Percentiles rank a stretch among this genome's conserved stretches.
These are phyloP conservation scores for Mactromeris polynyma DNA, from an alignment of 2,888 invertebrate genomes.

Conservation along the genomic window DNA sequence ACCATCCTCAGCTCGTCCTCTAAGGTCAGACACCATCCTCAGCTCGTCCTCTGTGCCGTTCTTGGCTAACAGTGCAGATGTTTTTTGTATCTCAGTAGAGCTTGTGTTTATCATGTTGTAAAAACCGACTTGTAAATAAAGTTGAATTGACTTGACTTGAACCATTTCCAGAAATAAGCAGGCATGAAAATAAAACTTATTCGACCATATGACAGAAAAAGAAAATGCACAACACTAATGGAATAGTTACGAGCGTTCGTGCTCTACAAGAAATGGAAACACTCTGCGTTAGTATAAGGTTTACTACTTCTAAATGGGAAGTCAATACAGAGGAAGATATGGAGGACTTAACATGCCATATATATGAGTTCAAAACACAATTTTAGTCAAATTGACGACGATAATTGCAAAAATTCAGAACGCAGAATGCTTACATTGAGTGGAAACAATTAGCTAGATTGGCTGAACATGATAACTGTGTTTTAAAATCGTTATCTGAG, in stretches of 20 bases:
- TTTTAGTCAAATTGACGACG: neutral
- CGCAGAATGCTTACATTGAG: neutral
- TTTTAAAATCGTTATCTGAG: too few species aligned
- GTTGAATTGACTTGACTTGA: too few species aligned
- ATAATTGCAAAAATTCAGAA: neutral
- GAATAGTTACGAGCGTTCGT: neutral
- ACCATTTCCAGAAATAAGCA: neutral
- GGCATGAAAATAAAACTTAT: slow-evolving; percentile 1
- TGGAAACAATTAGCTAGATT: too few species aligned
- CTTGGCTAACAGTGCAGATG: neutral
- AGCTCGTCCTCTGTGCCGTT: neutral
- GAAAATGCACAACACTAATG: neutral
- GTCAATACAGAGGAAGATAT: neutral
- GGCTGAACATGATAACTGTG: too few species aligned
- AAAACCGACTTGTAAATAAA: too few species aligned
- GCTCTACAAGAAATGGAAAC: neutral
- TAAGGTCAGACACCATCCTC: too few species aligned
- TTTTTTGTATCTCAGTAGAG: neutral
- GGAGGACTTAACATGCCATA: neutral
- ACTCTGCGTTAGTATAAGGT: neutral
- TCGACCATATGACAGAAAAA: slow-evolving; percentile 9
- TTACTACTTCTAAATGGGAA: slow-evolving; percentile 11
- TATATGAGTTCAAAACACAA: neutral
- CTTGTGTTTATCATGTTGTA: too few species aligned
- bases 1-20: too few species aligned